Evolutionary conservation across 2,113 vertebrate genomes (phyloP).

Genomic region (Mormyrus lacerda): DNA sequence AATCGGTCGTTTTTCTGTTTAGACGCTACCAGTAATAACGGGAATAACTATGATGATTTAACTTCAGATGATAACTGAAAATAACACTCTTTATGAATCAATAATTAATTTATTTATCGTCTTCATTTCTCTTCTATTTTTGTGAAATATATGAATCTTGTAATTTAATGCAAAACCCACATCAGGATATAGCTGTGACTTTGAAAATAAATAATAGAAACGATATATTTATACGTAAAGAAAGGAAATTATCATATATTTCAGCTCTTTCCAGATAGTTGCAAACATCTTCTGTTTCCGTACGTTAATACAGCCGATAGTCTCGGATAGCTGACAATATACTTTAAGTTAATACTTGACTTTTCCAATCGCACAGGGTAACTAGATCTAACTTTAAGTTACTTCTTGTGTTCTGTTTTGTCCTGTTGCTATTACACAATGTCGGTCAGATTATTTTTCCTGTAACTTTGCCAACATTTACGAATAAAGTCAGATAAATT

Average conservation of each 20-base stretch:
- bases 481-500: not conserved
- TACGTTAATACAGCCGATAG: not conserved
- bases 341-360: not conserved
- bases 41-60: not conserved
- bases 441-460: not conserved
- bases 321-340: not conserved
- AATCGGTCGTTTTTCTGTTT: not conserved
- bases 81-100: not conserved
- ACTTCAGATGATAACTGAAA: not conserved
- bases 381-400: not conserved
- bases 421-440: not conserved
- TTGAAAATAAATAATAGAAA: not conserved
- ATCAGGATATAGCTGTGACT: not conserved
- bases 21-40: not conserved
- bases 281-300: not conserved
- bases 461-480: not conserved
- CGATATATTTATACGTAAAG: not conserved
- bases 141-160: not conserved
- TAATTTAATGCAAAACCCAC: not conserved
- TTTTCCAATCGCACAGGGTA: not conserved
- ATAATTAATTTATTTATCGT: not conserved
- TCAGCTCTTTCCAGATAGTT: not conserved
- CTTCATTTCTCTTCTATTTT: not conserved
- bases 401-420: not conserved
- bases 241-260: not conserved